These are phyloP conservation scores for Drosophila biarmipes DNA, from an alignment of 1,140 invertebrate species.

Conservation along the genomic window DNA sequence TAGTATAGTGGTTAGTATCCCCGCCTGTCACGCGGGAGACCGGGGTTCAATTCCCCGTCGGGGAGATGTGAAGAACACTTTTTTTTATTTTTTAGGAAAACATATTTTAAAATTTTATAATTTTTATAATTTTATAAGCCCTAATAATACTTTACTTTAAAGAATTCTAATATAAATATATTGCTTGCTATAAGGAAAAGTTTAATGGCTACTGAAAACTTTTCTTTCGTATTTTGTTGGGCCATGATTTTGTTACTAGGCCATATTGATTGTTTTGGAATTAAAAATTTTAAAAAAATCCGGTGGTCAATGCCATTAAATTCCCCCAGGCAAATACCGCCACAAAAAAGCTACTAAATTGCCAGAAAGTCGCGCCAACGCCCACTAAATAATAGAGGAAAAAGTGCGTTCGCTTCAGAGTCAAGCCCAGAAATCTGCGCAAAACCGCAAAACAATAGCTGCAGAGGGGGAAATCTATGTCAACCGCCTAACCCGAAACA, in stretches of 20 bases:
- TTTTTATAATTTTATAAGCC: no score
- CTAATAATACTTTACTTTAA: no score
- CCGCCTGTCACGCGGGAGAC: conserved; percentile 86
- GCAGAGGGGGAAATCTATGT: conserved; percentile 62
- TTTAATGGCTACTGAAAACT: no score
- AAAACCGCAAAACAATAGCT: conserved; percentile 78
- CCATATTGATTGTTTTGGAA: no score
- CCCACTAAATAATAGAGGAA: conserved; percentile 40
- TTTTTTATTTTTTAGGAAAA: no score
- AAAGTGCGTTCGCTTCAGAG: conserved; percentile 69
- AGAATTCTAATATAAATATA: no score
- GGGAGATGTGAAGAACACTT: conserved; percentile 58
- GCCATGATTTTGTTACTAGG: no score
- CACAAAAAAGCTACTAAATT: conserved; percentile 17
- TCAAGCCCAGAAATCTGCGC: conserved; percentile 70
- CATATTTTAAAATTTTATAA: no score
- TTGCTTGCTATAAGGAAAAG: no score
- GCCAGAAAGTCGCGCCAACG: conserved; percentile 51
- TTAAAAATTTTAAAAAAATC: background rate
- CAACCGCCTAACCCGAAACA: conserved; percentile 27
- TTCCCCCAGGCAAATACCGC: conserved; percentile 8
- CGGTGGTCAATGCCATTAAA: conserved; percentile 17
- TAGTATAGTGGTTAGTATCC: conserved; percentile 86
- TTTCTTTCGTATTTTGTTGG: no score
- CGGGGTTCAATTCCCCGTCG: conserved; percentile 86